phyloP scores from a whole-genome alignment of 2,888 invertebrate genomes.

The Nyleta sp. region DNA sequence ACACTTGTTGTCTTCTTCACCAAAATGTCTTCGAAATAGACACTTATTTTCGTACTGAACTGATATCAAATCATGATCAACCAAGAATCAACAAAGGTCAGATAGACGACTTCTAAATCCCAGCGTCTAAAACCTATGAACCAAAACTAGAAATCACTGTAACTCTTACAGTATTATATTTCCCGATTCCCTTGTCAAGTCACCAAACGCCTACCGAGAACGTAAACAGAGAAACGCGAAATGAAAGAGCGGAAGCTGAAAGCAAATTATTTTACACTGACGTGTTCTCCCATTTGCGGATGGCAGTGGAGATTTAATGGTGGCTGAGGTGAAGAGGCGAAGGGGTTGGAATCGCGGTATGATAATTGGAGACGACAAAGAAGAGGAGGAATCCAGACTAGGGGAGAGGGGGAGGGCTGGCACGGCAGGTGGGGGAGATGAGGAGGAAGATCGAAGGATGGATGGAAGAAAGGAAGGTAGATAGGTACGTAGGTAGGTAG shows the following conservation, averaged over 20 bases:
- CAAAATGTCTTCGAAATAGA: too few species aligned
- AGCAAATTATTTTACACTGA: constrained; percentile 11
- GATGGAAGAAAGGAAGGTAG: constrained; percentile 59
- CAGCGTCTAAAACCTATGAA: too few species aligned
- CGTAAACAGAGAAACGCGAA: too few species aligned
- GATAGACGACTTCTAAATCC: too few species aligned
- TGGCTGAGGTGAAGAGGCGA: constrained; percentile 61
- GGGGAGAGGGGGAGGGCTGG: constrained; percentile 5
- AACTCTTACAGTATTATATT: too few species aligned
- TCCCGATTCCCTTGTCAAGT: too few species aligned
- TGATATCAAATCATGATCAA: too few species aligned
- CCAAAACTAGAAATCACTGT: too few species aligned
- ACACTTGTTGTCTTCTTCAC: too few species aligned
- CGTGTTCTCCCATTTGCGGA: background rate
- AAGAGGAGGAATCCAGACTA: constrained; percentile 66
- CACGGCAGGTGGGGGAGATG: constrained; percentile 14
- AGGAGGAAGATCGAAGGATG: constrained; percentile 51
- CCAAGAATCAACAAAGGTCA: too few species aligned
- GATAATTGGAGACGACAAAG: constrained; percentile 72
- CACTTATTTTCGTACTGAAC: too few species aligned
- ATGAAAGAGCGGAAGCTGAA: constrained; percentile 10
- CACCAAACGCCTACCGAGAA: too few species aligned
- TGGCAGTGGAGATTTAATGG: constrained; percentile 49
- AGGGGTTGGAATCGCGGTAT: constrained; percentile 66
- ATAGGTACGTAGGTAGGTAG: constrained; percentile 64